Evolutionary conservation across 1,140 invertebrate species (phyloP).

Genomic region (Cherax destructor): DNA sequence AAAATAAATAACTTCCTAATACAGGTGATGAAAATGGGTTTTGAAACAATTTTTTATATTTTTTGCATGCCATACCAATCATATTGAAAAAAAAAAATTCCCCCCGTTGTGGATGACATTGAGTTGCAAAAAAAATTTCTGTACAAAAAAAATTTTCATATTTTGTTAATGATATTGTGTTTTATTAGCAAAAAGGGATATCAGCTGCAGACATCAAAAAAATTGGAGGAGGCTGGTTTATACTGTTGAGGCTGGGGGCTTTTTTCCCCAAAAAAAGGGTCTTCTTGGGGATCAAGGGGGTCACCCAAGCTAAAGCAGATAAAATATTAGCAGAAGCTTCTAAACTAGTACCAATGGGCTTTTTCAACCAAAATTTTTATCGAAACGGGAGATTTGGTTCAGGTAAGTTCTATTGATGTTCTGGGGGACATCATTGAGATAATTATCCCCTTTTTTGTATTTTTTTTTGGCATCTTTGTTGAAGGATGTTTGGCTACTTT

Average conservation of each 20-base stretch:
- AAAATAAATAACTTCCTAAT: too few relatives aligned
- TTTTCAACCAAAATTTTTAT: constrained; percentile 96
- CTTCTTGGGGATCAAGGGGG: constrained; percentile 94
- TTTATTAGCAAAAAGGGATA: constrained; percentile 82
- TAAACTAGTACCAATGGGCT: constrained; percentile 97
- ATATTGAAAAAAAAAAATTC: not conserved
- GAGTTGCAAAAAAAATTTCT: not conserved
- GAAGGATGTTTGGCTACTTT: too few relatives aligned
- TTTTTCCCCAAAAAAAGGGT: constrained; percentile 94
- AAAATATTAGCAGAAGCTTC: constrained; percentile 94
- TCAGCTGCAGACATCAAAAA: constrained; percentile 93
- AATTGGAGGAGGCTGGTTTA: constrained; percentile 95
- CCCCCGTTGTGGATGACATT: not conserved
- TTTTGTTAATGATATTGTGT: not conserved
- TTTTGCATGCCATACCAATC: too few relatives aligned
- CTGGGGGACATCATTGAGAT: not conserved
- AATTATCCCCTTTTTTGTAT: too few relatives aligned
- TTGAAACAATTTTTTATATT: not conserved
- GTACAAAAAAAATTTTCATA: not conserved
- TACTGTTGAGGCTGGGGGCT: constrained; percentile 96
- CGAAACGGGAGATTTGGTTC: constrained; percentile 93
- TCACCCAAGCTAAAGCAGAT: constrained; percentile 98
- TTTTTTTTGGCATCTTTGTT: too few relatives aligned
- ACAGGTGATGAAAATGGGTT: too few relatives aligned
- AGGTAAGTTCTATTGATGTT: constrained; percentile 74